A percentile compares a stretch with the other conserved stretches of the same genome.
phyloP scores from a whole-genome alignment of 2,888 invertebrate species.

The Xylocampa areola region DNA sequence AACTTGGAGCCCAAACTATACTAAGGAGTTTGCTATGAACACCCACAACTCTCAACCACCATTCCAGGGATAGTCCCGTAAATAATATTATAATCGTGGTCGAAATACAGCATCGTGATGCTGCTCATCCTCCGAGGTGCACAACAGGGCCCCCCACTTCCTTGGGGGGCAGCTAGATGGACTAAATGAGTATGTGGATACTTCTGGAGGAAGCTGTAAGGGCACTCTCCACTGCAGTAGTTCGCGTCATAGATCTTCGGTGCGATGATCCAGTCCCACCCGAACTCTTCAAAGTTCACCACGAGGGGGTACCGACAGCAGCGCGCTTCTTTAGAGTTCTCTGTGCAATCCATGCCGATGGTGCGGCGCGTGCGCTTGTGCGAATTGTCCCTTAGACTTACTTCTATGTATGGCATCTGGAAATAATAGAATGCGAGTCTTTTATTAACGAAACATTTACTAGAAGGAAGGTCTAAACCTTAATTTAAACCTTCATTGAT shows the following conservation, averaged over 20 bases:
- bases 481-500: no score
- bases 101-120: constrained; percentile 97
- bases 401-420: constrained; percentile 88
- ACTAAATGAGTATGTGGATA: constrained; percentile 97
- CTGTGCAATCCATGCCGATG: constrained; percentile 95
- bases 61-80: constrained; percentile 97
- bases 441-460: neutral
- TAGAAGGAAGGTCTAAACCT: no score
- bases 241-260: constrained; percentile 98
- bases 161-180: constrained; percentile 93
- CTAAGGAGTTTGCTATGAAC: constrained; percentile 91
- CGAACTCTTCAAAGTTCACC: constrained; percentile 98
- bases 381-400: constrained; percentile 85
- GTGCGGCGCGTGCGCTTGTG: constrained; percentile 93
- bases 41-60: constrained; percentile 98
- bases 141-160: constrained; percentile 97
- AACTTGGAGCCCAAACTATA: constrained; percentile 68
- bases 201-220: constrained; percentile 95
- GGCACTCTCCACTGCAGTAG: constrained; percentile 98
- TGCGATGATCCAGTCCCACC: constrained; percentile 99
- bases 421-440: constrained; percentile 51
- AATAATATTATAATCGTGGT: constrained; percentile 96
- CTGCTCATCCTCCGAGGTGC: constrained; percentile 96
- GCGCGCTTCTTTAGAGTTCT: constrained; percentile 93
- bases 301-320: constrained; percentile 98